These are phyloP conservation scores for Chrysocyon brachyurus DNA, from an alignment of 2,797 vertebrate genomes.

Conservation along the genomic window DNA sequence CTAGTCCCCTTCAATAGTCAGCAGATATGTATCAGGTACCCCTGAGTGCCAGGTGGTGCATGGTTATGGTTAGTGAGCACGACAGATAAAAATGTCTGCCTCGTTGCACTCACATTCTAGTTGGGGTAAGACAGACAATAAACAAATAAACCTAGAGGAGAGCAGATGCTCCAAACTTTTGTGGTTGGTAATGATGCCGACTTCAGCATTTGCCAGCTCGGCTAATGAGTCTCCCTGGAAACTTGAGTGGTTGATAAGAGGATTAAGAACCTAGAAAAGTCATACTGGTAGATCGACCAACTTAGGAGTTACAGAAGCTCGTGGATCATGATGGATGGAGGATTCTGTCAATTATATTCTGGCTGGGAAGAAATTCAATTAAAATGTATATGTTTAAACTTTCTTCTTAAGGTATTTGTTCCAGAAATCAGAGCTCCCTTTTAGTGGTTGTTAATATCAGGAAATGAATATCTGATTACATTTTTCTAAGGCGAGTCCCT, in stretches of 20 bases:
- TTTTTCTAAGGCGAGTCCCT: conserved; percentile 77
- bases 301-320: not conserved
- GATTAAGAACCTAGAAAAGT: conserved; percentile 26
- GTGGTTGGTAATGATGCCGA: not conserved
- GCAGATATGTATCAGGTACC: not conserved
- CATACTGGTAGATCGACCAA: not conserved
- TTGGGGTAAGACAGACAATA: not conserved
- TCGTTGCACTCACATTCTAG: not conserved
- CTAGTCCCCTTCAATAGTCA: not conserved
- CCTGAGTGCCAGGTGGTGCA: not conserved
- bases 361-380: conserved; percentile 52
- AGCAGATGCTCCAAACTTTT: not conserved
- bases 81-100: not conserved
- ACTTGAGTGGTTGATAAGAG: conserved; percentile 61
- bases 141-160: not conserved
- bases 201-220: not conserved
- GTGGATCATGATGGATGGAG: not conserved
- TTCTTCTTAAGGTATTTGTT: conserved; percentile 65
- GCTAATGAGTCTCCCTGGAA: conserved; percentile 75
- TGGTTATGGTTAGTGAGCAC: not conserved
- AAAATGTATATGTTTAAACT: conserved; percentile 59
- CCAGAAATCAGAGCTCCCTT: conserved; percentile 64
- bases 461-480: conserved; percentile 84
- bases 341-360: conserved; percentile 36
- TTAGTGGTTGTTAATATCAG: conserved; percentile 80